A percentile compares a stretch with the other conserved stretches of the same genome.
phyloP scores from a whole-genome alignment of 2,113 vertebrate species.

The Colaptes auratus region DNA sequence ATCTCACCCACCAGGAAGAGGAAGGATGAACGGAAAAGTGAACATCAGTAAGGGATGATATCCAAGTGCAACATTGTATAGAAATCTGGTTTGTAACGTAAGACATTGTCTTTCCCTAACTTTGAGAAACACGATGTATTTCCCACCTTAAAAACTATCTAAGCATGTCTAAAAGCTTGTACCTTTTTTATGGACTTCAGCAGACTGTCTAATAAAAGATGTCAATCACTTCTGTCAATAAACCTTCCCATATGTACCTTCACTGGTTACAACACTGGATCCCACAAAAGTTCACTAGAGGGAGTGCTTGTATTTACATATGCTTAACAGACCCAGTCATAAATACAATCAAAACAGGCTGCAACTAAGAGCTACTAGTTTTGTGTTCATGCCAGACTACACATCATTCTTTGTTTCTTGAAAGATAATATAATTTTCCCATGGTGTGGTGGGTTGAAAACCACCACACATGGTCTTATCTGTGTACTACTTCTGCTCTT shows the following conservation, averaged over 20 bases:
- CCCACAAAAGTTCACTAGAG: slow-evolving; percentile 22
- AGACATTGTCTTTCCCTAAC: background rate
- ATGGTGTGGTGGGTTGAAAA: too few relatives aligned
- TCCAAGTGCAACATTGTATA: background rate
- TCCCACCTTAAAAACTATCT: background rate
- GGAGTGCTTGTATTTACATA: background rate
- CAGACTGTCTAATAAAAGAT: background rate
- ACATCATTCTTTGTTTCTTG: background rate
- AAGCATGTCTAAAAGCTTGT: background rate
- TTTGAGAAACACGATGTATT: background rate
- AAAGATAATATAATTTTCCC: background rate
- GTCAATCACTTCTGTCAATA: background rate
- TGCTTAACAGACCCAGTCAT: background rate
- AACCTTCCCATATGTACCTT: background rate
- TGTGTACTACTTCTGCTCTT: background rate
- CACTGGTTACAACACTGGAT: background rate
- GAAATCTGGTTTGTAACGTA: background rate
- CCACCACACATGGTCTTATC: background rate
- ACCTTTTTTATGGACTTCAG: background rate
- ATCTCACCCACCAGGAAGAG: background rate
- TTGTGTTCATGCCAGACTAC: background rate
- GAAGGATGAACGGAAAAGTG: background rate
- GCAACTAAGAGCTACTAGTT: background rate
- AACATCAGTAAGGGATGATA: background rate
- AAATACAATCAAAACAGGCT: background rate